Conservation (phyloP, 1,140 invertebrate genomes). For the Tetranychus urticae region DNA sequence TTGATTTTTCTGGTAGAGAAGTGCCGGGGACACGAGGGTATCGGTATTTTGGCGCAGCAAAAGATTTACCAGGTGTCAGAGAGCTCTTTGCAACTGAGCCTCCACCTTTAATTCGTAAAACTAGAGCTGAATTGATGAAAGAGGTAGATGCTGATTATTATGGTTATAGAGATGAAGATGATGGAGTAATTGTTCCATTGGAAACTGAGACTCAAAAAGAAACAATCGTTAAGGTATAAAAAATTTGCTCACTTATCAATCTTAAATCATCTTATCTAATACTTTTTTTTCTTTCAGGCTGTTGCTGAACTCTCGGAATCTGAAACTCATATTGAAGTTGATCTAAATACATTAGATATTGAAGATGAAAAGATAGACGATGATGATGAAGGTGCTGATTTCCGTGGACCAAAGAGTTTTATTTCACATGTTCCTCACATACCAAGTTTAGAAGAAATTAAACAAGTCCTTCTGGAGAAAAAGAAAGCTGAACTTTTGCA, state of each 20-base stretch:
- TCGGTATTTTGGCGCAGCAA: slow-evolving; percentile 97
- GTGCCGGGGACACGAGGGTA: slow-evolving; percentile 93
- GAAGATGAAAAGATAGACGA: neutral
- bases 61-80: slow-evolving; percentile 87
- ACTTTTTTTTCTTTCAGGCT: neutral
- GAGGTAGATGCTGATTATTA: slow-evolving; percentile 97
- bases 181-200: slow-evolving; percentile 69
- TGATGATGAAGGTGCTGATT: slow-evolving; percentile 13
- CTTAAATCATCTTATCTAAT: neutral
- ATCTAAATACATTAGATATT: neutral
- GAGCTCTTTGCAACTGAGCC: slow-evolving; percentile 93
- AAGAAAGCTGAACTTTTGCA: slow-evolving; percentile 67
- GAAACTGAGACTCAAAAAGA: slow-evolving; percentile 47
- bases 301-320: neutral
- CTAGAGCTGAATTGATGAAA: slow-evolving; percentile 85
- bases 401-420: slow-evolving; percentile 27
- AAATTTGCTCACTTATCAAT: neutral
- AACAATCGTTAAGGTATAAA: neutral
- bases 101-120: slow-evolving; percentile 61
- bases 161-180: slow-evolving; percentile 93
- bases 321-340: neutral
- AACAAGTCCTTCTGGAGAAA: slow-evolving; percentile 56
- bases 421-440: slow-evolving; percentile 55
- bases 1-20: slow-evolving; percentile 87
- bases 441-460: slow-evolving; percentile 64